Evolutionary conservation across 2,797 vertebrate species (phyloP).

Genomic region (Melopsittacus undulatus): DNA sequence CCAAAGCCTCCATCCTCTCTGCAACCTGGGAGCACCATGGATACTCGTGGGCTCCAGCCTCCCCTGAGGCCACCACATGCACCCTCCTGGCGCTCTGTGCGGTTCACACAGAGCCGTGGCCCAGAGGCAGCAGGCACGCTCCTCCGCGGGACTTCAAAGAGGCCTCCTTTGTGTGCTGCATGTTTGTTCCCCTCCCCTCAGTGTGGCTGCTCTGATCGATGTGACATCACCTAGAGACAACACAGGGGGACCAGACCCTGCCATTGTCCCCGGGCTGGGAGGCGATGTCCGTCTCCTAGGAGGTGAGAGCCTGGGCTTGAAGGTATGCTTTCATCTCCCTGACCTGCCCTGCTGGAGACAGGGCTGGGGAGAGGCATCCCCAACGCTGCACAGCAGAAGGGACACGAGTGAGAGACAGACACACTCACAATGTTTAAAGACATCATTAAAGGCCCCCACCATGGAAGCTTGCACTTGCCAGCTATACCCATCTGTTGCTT

Average conservation of each 20-base stretch:
- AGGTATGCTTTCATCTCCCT: slow-evolving; percentile 93
- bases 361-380: slow-evolving; percentile 56
- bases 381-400: slow-evolving; percentile 65
- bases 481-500: slow-evolving; percentile 36
- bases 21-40: rapidly evolving
- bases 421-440: slow-evolving; percentile 31
- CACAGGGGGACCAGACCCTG: slow-evolving; percentile 66
- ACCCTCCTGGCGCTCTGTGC: background rate
- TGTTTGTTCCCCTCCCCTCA: slow-evolving; percentile 42
- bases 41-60: background rate
- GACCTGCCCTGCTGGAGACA: slow-evolving; percentile 70
- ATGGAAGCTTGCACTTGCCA: background rate
- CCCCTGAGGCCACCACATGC: rapidly evolving
- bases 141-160: slow-evolving; percentile 69
- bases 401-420: slow-evolving; percentile 69
- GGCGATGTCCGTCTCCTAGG: slow-evolving; percentile 90
- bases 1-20: rapidly evolving
- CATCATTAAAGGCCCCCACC: slow-evolving; percentile 10
- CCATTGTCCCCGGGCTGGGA: slow-evolving; percentile 85
- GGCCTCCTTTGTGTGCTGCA: slow-evolving; percentile 16
- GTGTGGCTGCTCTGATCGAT: slow-evolving; percentile 68
- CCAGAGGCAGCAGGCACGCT: slow-evolving; percentile 55
- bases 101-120: background rate
- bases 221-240: slow-evolving; percentile 75
- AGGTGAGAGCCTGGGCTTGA: slow-evolving; percentile 79